These are phyloP conservation scores for Bombus difficillimus DNA, from an alignment of 1,140 invertebrate species.

Conservation along the genomic window DNA sequence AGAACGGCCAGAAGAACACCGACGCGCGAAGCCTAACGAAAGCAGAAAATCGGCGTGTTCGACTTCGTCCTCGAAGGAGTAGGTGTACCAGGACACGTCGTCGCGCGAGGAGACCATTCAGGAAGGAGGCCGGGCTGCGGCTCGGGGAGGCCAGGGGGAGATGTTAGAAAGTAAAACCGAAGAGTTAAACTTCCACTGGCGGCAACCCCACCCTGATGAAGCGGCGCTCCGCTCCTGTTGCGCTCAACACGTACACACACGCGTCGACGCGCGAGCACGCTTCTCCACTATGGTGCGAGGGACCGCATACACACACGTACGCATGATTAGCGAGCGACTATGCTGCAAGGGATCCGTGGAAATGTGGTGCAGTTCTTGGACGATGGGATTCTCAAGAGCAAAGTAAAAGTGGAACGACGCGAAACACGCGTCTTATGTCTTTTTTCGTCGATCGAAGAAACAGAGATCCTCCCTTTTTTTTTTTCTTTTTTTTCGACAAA, in stretches of 20 bases:
- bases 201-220: conserved; percentile 70
- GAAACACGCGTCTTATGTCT: conserved; percentile 12
- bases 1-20: not conserved
- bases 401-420: conserved; percentile 63
- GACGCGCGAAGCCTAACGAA: conserved; percentile 13
- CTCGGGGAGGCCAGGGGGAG: conserved; percentile 15
- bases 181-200: conserved; percentile 69
- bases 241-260: conserved; percentile 29
- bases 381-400: conserved; percentile 52
- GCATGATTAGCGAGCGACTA: conserved; percentile 61
- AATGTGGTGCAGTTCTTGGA: conserved; percentile 37
- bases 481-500: not conserved
- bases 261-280: not conserved
- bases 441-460: not conserved
- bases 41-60: conserved; percentile 50
- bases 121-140: conserved; percentile 50
- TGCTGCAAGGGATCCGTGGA: conserved; percentile 48
- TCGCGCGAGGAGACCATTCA: conserved; percentile 59
- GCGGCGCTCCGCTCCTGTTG: conserved; percentile 63
- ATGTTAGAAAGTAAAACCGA: conserved; percentile 77
- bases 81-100: conserved; percentile 66
- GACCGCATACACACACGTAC: conserved; percentile 29
- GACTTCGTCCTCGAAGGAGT: conserved; percentile 57
- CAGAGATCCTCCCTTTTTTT: not conserved
- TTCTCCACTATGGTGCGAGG: not conserved